These are phyloP conservation scores for Polietes domitor DNA, from an alignment of 2,888 invertebrate species.

Conservation along the genomic window DNA sequence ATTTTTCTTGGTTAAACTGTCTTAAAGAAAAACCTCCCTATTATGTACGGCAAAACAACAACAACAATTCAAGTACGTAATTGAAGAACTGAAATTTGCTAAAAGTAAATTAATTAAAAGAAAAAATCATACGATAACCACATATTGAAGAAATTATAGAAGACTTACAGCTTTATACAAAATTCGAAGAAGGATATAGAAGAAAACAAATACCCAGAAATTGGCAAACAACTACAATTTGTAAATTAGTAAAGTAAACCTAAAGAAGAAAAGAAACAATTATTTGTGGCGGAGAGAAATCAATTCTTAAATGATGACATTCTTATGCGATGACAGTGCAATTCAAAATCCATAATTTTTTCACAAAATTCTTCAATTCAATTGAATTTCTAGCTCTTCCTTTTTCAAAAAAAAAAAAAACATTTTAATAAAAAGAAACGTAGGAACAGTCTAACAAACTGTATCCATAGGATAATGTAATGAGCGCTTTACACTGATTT, in stretches of 20 bases:
- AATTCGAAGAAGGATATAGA: constrained; percentile 31
- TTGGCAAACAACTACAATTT: background rate
- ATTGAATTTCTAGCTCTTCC: too few relatives aligned
- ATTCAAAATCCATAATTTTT: too few relatives aligned
- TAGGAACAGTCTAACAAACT: too few relatives aligned
- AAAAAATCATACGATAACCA: background rate
- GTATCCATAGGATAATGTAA: too few relatives aligned
- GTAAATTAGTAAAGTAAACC: background rate
- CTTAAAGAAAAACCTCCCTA: too few relatives aligned
- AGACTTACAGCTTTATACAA: constrained; percentile 77
- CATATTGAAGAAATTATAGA: constrained; percentile 71
- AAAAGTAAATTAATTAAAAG: constrained; percentile 49
- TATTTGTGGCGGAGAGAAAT: background rate
- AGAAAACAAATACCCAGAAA: constrained; percentile 33
- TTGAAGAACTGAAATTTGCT: constrained; percentile 62
- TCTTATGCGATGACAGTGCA: background rate
- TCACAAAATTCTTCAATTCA: too few relatives aligned
- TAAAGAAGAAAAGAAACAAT: background rate
- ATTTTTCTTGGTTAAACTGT: too few relatives aligned
- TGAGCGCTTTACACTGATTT: too few relatives aligned
- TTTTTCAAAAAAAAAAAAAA: too few relatives aligned
- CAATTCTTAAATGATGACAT: constrained; percentile 2
- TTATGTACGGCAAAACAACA: too few relatives aligned
- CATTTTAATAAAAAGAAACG: too few relatives aligned
- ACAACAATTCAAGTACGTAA: constrained; percentile 50